Evolutionary conservation across 2,797 vertebrate genomes (phyloP).

Genomic region (Podargus strigoides): DNA sequence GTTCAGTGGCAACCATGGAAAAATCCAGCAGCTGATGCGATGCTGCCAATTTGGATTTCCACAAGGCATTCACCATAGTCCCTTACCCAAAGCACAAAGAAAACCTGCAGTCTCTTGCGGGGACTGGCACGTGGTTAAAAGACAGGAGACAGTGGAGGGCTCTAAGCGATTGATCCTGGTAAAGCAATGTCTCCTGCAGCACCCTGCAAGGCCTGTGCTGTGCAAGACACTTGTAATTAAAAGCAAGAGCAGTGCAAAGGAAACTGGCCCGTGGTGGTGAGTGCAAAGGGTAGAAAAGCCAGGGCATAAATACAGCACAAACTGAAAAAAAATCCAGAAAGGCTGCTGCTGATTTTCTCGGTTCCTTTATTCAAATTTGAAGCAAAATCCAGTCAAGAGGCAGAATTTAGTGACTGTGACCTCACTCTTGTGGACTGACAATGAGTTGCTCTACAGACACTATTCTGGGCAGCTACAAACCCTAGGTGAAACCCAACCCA

Average conservation of each 20-base stretch:
- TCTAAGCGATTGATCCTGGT: rapidly evolving
- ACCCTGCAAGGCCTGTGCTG: rapidly evolving
- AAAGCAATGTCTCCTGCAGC: background rate
- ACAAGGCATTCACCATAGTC: background rate
- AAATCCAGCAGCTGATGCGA: background rate
- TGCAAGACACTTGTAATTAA: rapidly evolving
- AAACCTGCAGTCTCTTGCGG: rapidly evolving
- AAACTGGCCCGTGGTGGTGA: rapidly evolving
- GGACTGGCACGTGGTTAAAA: background rate
- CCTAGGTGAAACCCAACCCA: background rate
- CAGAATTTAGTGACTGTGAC: background rate
- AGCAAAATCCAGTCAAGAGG: background rate
- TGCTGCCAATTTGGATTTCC: background rate
- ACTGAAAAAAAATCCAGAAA: background rate
- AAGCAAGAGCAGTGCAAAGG: background rate
- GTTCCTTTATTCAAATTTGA: background rate
- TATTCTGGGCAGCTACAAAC: background rate
- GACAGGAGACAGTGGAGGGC: background rate
- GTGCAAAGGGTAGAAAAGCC: background rate
- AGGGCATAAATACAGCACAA: background rate
- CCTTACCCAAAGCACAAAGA: background rate
- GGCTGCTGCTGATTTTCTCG: background rate
- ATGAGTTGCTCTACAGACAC: background rate
- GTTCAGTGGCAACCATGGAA: background rate
- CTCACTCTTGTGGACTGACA: background rate